Evolutionary conservation across 1,140 invertebrate genomes (phyloP).

Genomic region (Gerris buenoi): DNA sequence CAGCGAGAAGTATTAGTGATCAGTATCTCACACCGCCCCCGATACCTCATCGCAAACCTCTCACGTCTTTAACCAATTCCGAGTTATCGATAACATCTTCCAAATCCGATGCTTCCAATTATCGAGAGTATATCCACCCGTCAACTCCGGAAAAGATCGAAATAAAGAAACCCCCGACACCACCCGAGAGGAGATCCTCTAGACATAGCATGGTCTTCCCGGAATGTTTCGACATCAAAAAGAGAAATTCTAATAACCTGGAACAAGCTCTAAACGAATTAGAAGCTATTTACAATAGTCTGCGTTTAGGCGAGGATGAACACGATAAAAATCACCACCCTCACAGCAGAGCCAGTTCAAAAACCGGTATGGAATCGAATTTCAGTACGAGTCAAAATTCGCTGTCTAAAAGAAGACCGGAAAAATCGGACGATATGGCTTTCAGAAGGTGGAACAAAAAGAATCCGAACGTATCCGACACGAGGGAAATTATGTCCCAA

Average conservation of each 20-base stretch:
- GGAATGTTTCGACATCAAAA: constrained; percentile 21
- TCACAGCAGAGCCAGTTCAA: constrained; percentile 4
- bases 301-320: constrained; percentile 65
- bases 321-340: constrained; percentile 26
- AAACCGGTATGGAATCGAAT: constrained; percentile 13
- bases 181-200: constrained; percentile 16
- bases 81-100: constrained; percentile 25
- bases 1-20: constrained; percentile 5
- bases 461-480: constrained; percentile 27
- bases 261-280: constrained; percentile 75
- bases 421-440: constrained; percentile 60
- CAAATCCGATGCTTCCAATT: constrained; percentile 22
- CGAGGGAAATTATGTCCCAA: constrained; percentile 40
- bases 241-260: constrained; percentile 52
- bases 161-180: constrained; percentile 15
- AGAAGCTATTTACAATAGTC: constrained; percentile 74
- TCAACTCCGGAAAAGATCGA: constrained; percentile 9
- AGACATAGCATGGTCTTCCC: constrained; percentile 10
- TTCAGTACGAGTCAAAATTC: constrained; percentile 10
- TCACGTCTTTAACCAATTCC: constrained; percentile 2
- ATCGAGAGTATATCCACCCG: constrained; percentile 7
- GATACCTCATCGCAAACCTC: neutral
- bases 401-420: constrained; percentile 3
- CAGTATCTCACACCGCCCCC: constrained; percentile 6
- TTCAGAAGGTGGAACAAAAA: constrained; percentile 45